Evolutionary conservation across 2,797 vertebrate species (phyloP).

Genomic region (Dipus sagitta): DNA sequence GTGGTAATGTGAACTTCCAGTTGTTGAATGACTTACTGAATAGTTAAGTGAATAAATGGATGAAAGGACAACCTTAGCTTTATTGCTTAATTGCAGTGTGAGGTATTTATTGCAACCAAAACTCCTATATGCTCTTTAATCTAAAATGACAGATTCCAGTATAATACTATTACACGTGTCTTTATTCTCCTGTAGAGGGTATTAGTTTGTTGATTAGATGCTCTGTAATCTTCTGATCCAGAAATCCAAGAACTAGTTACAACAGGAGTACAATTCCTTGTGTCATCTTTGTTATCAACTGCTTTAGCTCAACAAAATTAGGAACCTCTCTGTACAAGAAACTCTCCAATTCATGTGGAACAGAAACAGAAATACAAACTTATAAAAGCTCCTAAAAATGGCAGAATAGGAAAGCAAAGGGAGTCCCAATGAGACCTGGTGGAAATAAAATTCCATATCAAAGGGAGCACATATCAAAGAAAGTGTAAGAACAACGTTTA

Average conservation of each 20-base stretch:
- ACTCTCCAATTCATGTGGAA: not conserved
- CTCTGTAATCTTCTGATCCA: not conserved
- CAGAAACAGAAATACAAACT: not conserved
- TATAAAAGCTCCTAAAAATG: not conserved
- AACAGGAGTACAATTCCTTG: not conserved
- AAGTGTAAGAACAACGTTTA: not conserved
- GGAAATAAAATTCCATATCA: not conserved
- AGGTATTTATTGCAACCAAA: not conserved
- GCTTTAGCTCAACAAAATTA: not conserved
- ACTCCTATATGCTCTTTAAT: not conserved
- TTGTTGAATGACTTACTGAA: not conserved
- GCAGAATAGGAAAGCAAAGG: not conserved
- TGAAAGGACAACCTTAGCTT: not conserved
- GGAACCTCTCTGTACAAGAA: not conserved
- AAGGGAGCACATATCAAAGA: not conserved
- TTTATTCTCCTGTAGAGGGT: not conserved
- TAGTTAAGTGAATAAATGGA: not conserved
- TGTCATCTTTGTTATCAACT: not conserved
- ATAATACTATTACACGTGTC: fast-evolving
- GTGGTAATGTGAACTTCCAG: not conserved
- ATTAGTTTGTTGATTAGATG: not conserved
- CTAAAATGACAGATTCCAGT: not conserved
- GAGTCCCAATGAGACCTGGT: not conserved
- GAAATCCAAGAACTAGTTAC: not conserved
- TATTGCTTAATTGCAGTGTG: not conserved